Conservation (phyloP, 2,797 vertebrate species). For the Myotis findleyi region DNA sequence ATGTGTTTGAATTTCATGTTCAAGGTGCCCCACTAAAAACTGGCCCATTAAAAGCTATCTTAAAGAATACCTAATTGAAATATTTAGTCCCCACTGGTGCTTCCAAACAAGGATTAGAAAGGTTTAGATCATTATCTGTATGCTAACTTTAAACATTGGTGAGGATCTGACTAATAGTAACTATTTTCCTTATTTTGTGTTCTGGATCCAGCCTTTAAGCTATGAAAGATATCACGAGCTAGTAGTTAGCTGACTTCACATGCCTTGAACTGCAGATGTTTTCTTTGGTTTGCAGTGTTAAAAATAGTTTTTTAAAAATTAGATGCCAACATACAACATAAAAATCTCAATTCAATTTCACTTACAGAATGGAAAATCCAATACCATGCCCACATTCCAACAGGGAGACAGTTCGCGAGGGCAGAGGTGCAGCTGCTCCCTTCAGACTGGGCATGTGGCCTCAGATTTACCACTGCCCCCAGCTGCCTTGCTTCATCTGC, state of each 20-base stretch:
- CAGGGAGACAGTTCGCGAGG: background rate
- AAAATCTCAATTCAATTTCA: slow-evolving; percentile 54
- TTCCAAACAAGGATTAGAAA: slow-evolving; percentile 42
- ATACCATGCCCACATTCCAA: slow-evolving; percentile 50
- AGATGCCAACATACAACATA: slow-evolving; percentile 44
- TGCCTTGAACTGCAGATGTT: background rate
- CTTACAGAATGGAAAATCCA: slow-evolving; percentile 45
- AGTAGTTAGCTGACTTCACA: background rate
- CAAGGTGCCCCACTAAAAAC: background rate
- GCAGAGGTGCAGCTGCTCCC: slow-evolving; percentile 53
- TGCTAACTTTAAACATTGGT: background rate
- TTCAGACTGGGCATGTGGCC: background rate
- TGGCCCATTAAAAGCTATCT: background rate
- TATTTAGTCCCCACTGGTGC: background rate
- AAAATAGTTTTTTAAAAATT: slow-evolving; percentile 34
- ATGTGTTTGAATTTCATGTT: background rate
- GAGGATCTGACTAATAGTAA: background rate
- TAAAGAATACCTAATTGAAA: slow-evolving; percentile 44
- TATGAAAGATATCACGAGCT: slow-evolving; percentile 6
- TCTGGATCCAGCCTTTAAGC: background rate
- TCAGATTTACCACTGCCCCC: slow-evolving; percentile 16
- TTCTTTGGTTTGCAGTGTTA: background rate
- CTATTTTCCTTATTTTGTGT: background rate
- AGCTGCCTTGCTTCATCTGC: slow-evolving; percentile 49
- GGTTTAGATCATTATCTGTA: background rate